A percentile compares a stretch with the other conserved stretches of the same genome.
These are phyloP conservation scores for Smutsia gigantea DNA, from an alignment of 2,797 vertebrate genomes.

Conservation along the genomic window DNA sequence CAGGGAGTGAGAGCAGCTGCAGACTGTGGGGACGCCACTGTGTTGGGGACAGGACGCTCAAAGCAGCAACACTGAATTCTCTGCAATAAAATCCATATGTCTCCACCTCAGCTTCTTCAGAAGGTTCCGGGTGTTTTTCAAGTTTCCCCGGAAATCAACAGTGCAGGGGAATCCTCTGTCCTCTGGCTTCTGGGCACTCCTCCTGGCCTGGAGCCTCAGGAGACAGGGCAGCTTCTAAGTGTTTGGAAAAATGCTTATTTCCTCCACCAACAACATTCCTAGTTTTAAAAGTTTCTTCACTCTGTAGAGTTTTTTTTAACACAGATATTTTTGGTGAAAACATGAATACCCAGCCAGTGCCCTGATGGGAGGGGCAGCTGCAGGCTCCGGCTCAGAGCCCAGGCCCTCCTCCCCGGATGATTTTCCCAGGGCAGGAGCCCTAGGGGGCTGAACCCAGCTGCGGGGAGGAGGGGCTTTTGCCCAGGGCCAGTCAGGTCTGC, in stretches of 20 bases:
- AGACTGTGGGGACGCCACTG: fast-evolving
- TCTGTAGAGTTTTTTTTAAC: neutral
- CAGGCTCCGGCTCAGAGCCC: neutral
- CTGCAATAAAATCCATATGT: neutral
- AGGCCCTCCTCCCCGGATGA: neutral
- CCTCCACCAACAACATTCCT: neutral
- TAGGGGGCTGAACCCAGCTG: neutral
- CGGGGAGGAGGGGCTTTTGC: too few relatives aligned
- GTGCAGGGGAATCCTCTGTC: neutral
- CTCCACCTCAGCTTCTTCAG: neutral
- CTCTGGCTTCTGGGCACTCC: neutral
- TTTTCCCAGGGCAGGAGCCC: neutral
- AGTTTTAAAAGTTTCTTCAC: constrained; percentile 40
- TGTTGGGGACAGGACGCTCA: neutral
- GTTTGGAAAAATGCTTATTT: neutral
- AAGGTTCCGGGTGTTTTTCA: neutral
- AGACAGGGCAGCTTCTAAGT: neutral
- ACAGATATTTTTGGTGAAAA: constrained; percentile 26
- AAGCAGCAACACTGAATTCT: neutral
- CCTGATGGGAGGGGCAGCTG: neutral
- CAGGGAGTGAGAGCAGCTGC: too few relatives aligned
- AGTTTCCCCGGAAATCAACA: neutral
- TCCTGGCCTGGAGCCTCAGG: neutral
- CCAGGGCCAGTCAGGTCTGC: neutral
- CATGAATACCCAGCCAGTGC: neutral